phyloP scores from a whole-genome alignment of 2,113 vertebrate species.

The Mellivora capensis region DNA sequence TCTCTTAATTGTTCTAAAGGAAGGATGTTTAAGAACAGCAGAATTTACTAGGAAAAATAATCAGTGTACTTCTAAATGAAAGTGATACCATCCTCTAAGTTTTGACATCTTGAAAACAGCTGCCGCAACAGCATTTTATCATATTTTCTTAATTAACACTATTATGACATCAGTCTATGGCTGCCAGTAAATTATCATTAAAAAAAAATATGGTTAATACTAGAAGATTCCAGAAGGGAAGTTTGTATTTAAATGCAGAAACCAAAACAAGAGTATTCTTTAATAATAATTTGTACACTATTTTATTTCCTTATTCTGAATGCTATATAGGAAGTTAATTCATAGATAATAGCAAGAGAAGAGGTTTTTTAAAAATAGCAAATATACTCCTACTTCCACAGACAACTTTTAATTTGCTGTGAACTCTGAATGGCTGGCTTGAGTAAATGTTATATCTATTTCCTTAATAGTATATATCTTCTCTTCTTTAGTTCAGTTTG shows the following conservation, averaged over 20 bases:
- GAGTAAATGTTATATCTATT: background rate
- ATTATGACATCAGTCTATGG: background rate
- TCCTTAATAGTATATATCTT: background rate
- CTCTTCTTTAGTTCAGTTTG: background rate
- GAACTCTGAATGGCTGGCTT: background rate
- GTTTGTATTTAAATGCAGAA: slow-evolving; percentile 29
- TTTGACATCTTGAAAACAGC: slow-evolving; percentile 48
- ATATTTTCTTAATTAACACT: slow-evolving; percentile 51
- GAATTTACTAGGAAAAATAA: slow-evolving; percentile 36
- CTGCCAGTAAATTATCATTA: slow-evolving; percentile 6
- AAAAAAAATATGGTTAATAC: slow-evolving; percentile 9
- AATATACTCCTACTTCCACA: background rate
- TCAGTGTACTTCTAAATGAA: background rate
- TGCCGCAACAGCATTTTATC: background rate
- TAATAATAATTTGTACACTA: background rate
- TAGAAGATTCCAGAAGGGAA: background rate
- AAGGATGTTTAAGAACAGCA: background rate
- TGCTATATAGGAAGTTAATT: background rate
- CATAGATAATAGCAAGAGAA: background rate
- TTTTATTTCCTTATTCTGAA: background rate
- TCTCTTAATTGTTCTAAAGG: background rate
- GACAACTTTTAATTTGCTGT: background rate
- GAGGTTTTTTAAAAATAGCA: background rate
- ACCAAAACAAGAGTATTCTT: slow-evolving; percentile 14
- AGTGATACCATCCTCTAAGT: slow-evolving; percentile 9